Conservation (phyloP, 2,888 invertebrate genomes). For the Drosophila antonietae region DNA sequence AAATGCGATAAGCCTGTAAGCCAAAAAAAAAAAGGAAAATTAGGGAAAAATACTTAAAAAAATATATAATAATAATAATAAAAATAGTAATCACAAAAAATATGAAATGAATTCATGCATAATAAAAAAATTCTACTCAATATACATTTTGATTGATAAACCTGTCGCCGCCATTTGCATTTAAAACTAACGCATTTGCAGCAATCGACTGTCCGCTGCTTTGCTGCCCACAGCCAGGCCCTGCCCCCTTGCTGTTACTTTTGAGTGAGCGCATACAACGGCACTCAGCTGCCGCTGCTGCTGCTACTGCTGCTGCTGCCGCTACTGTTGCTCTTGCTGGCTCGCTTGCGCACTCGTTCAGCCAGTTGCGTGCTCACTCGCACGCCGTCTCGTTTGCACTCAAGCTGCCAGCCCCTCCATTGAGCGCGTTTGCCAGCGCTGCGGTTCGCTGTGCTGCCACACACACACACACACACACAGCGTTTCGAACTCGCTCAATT, state of each 20-base stretch:
- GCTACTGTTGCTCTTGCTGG: conserved; percentile 22
- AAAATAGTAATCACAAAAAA: not conserved
- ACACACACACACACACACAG: not conserved
- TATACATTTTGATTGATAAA: not conserved
- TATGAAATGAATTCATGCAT: no score
- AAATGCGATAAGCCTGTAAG: conserved; percentile 30
- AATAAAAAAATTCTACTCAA: not conserved
- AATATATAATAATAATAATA: not conserved
- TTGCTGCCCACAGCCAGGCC: conserved; percentile 16
- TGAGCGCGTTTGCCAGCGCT: conserved; percentile 36
- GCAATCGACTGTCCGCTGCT: conserved; percentile 18
- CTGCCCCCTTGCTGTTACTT: conserved; percentile 35
- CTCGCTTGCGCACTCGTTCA: not conserved
- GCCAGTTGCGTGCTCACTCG: conserved; percentile 10
- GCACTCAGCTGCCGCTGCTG: conserved; percentile 30
- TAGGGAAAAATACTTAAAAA: no score
- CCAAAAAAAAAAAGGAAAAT: not conserved
- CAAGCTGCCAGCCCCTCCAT: conserved; percentile 45
- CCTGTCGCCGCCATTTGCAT: conserved; percentile 38
- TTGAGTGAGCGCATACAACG: conserved; percentile 5
- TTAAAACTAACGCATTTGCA: conserved; percentile 28
- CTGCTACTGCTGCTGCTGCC: conserved; percentile 5
- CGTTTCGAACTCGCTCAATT: conserved; percentile 40
- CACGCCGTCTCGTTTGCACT: conserved; percentile 9
- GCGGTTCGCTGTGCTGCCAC: conserved; percentile 7